phyloP scores from a whole-genome alignment of 2,797 vertebrate genomes.

The Scleropages formosus region DNA sequence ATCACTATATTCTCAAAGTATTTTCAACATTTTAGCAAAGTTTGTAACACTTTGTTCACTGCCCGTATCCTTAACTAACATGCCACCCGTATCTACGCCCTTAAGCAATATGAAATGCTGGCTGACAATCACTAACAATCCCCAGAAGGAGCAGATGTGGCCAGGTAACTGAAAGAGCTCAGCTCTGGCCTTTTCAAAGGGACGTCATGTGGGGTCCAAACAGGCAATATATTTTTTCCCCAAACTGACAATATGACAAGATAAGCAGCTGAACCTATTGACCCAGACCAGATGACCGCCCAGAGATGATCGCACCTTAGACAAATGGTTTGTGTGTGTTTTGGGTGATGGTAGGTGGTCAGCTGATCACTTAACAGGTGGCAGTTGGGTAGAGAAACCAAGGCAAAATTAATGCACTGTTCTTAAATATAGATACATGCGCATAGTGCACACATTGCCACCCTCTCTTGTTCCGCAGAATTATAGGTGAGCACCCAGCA shows the following conservation, averaged over 20 bases:
- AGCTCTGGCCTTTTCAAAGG: not conserved
- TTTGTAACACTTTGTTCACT: too few relatives aligned
- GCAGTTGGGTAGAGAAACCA: not conserved
- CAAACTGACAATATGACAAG: not conserved
- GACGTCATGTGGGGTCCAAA: conserved; percentile 15
- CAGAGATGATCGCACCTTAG: not conserved
- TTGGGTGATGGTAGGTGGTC: not conserved
- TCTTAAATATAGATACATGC: conserved; percentile 4
- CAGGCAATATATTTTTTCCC: too few relatives aligned
- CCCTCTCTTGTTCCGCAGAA: not conserved
- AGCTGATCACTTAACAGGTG: not conserved
- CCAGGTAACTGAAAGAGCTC: not conserved
- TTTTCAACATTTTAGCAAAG: too few relatives aligned
- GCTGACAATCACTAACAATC: too few relatives aligned
- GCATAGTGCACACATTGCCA: conserved; percentile 1
- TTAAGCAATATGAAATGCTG: too few relatives aligned
- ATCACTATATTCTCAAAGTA: too few relatives aligned
- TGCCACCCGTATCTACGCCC: too few relatives aligned
- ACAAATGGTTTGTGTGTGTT: not conserved
- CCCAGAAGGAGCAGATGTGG: not conserved
- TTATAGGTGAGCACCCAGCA: not conserved
- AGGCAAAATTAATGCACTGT: not conserved
- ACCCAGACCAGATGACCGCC: not conserved
- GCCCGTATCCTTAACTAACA: too few relatives aligned
- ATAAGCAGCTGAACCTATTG: conserved; percentile 9